phyloP scores from a whole-genome alignment of 2,888 invertebrate genomes.

The Erynnis tages region DNA sequence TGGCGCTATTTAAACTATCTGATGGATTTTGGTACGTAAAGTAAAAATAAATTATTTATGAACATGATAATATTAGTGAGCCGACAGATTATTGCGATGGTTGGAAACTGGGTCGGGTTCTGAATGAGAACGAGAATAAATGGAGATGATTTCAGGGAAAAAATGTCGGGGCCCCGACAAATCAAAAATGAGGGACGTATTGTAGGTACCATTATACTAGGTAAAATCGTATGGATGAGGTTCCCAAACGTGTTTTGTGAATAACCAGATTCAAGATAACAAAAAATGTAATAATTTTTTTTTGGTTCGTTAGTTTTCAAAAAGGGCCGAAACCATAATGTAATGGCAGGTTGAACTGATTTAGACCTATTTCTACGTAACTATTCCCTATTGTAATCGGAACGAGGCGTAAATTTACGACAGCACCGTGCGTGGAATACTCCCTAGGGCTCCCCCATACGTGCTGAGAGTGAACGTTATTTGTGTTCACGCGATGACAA shows the following conservation, averaged over 20 bases:
- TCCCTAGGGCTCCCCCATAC: slow-evolving; percentile 10
- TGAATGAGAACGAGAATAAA: slow-evolving; percentile 51
- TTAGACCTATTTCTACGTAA: slow-evolving; percentile 13
- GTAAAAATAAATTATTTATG: slow-evolving; percentile 13
- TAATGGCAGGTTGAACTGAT: slow-evolving; percentile 9
- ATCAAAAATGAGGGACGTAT: slow-evolving; percentile 14
- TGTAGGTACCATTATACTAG: too few relatives aligned
- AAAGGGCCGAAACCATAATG: too few relatives aligned
- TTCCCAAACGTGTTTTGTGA: too few relatives aligned
- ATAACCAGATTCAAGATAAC: too few relatives aligned
- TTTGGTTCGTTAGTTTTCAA: too few relatives aligned
- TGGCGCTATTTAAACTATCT: neutral
- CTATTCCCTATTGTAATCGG: slow-evolving; percentile 24
- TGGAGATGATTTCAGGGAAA: slow-evolving; percentile 32
- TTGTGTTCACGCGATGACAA: slow-evolving; percentile 5
- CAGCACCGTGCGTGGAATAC: slow-evolving; percentile 32
- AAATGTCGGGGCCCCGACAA: slow-evolving; percentile 23
- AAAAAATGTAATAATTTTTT: too few relatives aligned
- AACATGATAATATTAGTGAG: slow-evolving; percentile 24
- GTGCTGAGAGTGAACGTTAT: slow-evolving; percentile 12
- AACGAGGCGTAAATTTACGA: slow-evolving; percentile 32
- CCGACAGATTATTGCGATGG: slow-evolving; percentile 44
- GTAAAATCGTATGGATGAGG: too few relatives aligned
- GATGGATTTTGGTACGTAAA: neutral
- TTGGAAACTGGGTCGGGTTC: slow-evolving; percentile 54